Conservation (phyloP, 2,113 vertebrate species). For the Hippocampus zosterae region DNA sequence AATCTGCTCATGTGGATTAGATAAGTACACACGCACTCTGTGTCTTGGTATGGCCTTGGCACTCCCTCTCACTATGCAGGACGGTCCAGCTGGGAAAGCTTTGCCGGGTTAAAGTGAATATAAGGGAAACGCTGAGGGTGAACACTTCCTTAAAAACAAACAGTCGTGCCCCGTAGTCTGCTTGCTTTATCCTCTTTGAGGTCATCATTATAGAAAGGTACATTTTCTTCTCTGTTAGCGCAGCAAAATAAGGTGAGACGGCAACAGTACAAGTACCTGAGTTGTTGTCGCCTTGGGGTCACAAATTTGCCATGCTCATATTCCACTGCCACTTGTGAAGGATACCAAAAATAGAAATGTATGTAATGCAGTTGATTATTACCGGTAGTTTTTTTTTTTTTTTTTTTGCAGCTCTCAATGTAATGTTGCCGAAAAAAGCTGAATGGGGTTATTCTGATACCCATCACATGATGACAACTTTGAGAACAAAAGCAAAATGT, state of each 20-base stretch:
- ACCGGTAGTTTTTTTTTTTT: too few relatives aligned
- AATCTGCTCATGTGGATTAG: constrained; percentile 5
- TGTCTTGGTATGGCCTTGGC: constrained; percentile 14
- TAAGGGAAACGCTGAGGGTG: constrained; percentile 10
- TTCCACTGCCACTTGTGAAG: background rate
- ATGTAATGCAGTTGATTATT: background rate
- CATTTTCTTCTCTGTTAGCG: background rate
- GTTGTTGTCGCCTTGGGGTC: constrained; percentile 25
- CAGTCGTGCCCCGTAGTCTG: constrained; percentile 9
- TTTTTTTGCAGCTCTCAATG: too few relatives aligned
- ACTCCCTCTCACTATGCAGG: constrained; percentile 4
- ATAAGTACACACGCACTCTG: background rate
- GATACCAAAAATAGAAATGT: background rate
- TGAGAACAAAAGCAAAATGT: too few relatives aligned
- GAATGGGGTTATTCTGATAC: too few relatives aligned
- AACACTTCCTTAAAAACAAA: constrained; percentile 34
- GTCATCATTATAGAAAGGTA: background rate
- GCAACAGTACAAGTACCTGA: constrained; percentile 20
- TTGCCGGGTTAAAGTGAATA: constrained; percentile 22
- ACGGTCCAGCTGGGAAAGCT: constrained; percentile 40
- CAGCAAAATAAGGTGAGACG: constrained; percentile 9
- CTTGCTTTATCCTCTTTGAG: constrained; percentile 15
- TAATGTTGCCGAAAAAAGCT: too few relatives aligned
- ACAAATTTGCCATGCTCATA: background rate
- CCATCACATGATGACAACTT: too few relatives aligned